Base-by-base conservation (phyloP, 2,113 vertebrate species). In the Siphamia tubifer region DNA sequence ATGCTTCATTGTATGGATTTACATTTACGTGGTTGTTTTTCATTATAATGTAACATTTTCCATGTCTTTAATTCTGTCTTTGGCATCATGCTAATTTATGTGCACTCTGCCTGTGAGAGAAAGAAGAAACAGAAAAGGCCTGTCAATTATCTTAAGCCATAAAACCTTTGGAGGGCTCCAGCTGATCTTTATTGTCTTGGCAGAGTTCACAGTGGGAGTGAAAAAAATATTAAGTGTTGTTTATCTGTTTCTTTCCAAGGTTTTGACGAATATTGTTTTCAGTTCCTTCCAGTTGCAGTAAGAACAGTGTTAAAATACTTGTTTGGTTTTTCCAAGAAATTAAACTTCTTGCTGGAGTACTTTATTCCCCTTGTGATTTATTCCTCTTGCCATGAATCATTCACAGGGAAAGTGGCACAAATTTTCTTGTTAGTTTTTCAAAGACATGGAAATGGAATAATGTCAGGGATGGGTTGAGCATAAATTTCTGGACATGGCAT, bases 181-280 rank as follows among this genome's bases (percentile, higher is more conserved):
- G 79, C 47, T 70, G 84, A 89, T 85, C 75, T 87, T 81, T 80
- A 83, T 80, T 78, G 69, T 69, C 65, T 79, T 89, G 87, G 82
- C 80, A 40, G 25, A 39, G 49, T 42, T 80, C 63, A 35, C 58
- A 45, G 52, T 43, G 57, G 68, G 60, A 53, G 81, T 72, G 68
- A 75, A 79, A 78, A 78, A 89, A 81, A 87, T 82, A 91, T 87
- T 75, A 88, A 84, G 74, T 84, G 72, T 75, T 86, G 86, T 88
- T 87, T 86, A 84, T 89, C 63, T 68, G 60, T 45, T 81, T 66
- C 44, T 56, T 20, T 87, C 85, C 86, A 89, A 75, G 39, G 68
- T 81, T 52, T 77, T 67, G 63, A 84, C 77, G 55, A 81, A 74
- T 66, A 77, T 79, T 81, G 48, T 77, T 89, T 74, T 80, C 58